Conservation (phyloP, 2,113 vertebrate genomes). For the Nothobranchius furzeri region DNA sequence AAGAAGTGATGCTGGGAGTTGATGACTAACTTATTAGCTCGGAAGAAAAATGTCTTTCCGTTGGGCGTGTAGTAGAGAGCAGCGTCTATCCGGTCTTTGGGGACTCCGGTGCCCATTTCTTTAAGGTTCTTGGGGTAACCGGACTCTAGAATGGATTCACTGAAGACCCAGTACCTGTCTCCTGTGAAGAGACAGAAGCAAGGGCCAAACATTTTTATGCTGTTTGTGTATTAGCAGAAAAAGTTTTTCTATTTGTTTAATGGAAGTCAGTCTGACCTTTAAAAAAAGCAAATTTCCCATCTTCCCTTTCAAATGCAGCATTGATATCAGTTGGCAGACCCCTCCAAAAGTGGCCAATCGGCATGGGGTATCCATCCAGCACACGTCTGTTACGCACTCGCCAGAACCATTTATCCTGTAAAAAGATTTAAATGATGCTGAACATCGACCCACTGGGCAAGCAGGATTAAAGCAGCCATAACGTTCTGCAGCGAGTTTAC, state of each 20-base stretch:
- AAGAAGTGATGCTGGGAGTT: too few species aligned
- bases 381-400: constrained; percentile 85
- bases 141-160: constrained; percentile 82
- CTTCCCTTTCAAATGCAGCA: constrained; percentile 88
- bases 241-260: background rate
- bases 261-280: constrained; percentile 78
- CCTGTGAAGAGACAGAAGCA: constrained; percentile 65
- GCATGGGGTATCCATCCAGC: constrained; percentile 90
- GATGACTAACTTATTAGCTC: constrained; percentile 86
- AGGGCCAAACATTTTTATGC: background rate
- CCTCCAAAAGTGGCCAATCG: constrained; percentile 91
- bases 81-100: constrained; percentile 86
- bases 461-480: background rate
- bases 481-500: constrained; percentile 53
- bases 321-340: constrained; percentile 84
- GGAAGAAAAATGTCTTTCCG: constrained; percentile 90
- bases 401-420: constrained; percentile 90
- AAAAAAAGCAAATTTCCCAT: constrained; percentile 92
- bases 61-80: constrained; percentile 88
- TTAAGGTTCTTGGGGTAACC: constrained; percentile 84
- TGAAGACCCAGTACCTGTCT: constrained; percentile 89
- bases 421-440: background rate
- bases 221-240: background rate
- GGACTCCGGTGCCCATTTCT: constrained; percentile 86
- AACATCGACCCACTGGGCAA: background rate